A percentile compares a stretch with the other conserved stretches of the same genome.
phyloP scores from a whole-genome alignment of 2,113 vertebrate species.

The Tricholaema leucomelas region DNA sequence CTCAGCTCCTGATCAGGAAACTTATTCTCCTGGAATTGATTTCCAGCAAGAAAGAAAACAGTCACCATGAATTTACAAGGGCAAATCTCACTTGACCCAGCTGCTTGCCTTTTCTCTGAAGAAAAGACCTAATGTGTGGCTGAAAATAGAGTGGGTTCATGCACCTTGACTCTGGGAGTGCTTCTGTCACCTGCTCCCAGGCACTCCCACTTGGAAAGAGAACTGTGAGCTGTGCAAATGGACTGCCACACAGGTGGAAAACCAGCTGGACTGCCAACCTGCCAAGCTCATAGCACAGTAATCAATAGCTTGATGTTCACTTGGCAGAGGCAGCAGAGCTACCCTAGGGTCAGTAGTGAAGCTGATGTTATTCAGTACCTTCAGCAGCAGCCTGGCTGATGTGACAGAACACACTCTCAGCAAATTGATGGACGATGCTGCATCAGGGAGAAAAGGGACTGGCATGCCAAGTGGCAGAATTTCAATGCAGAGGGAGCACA shows the following conservation, averaged over 20 bases:
- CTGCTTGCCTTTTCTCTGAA: neutral
- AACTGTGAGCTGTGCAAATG: neutral
- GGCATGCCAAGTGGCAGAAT: neutral
- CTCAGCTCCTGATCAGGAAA: neutral
- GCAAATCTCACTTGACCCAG: neutral
- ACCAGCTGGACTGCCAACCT: slow-evolving; percentile 14
- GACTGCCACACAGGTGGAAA: neutral
- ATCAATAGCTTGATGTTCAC: slow-evolving; percentile 42
- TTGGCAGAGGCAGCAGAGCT: slow-evolving; percentile 29
- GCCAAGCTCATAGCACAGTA: slow-evolving; percentile 3
- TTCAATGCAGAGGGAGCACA: neutral
- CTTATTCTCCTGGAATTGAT: neutral
- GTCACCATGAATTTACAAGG: neutral
- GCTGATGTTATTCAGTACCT: slow-evolving; percentile 18
- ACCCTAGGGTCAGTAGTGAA: neutral
- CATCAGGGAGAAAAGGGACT: neutral
- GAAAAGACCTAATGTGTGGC: neutral
- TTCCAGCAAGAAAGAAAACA: neutral
- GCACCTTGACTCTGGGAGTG: neutral
- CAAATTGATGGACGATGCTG: slow-evolving; percentile 28
- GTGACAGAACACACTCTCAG: neutral
- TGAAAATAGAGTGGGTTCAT: neutral
- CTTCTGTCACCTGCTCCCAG: neutral
- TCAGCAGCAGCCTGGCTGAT: slow-evolving; percentile 2
- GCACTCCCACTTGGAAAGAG: neutral